These are phyloP conservation scores for Thera obeliscata DNA, from an alignment of 2,888 invertebrate species.

Conservation along the genomic window DNA sequence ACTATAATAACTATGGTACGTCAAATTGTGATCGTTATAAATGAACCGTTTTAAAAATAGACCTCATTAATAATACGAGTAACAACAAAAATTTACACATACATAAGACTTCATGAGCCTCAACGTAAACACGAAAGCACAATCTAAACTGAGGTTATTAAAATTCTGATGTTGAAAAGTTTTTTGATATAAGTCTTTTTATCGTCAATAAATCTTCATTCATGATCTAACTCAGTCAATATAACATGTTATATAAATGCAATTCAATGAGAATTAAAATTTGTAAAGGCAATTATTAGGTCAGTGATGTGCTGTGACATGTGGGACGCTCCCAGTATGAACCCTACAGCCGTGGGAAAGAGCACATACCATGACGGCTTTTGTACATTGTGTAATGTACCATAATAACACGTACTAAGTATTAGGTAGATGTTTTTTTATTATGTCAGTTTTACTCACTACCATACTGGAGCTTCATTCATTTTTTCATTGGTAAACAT, in stretches of 20 bases:
- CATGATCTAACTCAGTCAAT: background rate
- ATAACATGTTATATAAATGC: background rate
- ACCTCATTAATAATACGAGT: too few relatives aligned
- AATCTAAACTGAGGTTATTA: too few relatives aligned
- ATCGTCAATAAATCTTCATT: background rate
- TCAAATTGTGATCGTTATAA: too few relatives aligned
- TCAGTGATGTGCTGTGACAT: constrained; percentile 28
- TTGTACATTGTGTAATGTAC: constrained; percentile 23
- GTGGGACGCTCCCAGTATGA: constrained; percentile 28
- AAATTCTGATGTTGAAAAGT: too few relatives aligned
- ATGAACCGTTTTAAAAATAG: too few relatives aligned
- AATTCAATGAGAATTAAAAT: background rate
- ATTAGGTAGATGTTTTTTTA: background rate
- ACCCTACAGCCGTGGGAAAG: constrained; percentile 36
- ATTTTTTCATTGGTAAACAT: too few relatives aligned
- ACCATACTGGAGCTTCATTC: too few relatives aligned
- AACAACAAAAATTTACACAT: too few relatives aligned
- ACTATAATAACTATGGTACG: too few relatives aligned
- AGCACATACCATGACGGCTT: constrained; percentile 30
- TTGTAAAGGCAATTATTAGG: constrained; percentile 4
- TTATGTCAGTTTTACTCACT: too few relatives aligned
- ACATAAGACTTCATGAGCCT: too few relatives aligned
- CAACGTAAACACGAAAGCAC: too few relatives aligned
- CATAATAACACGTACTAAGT: background rate
- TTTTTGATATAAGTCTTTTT: background rate